Conservation (phyloP, 2,888 invertebrate genomes). For the Thelaira solivaga region DNA sequence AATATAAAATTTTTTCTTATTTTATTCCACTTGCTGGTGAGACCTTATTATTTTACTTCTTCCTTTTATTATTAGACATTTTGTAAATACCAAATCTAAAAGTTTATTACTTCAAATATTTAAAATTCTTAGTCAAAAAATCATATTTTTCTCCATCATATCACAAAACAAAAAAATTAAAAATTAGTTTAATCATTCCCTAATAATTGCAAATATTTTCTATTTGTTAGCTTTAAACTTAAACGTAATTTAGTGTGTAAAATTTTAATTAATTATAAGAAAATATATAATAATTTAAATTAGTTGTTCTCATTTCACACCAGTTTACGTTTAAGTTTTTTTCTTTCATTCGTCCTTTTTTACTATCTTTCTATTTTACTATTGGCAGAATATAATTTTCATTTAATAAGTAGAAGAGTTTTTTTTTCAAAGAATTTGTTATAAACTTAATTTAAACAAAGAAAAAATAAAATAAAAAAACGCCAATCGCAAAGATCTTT, state of each 20-base stretch:
- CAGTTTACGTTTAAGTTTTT: slow-evolving; percentile 50
- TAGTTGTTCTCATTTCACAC: slow-evolving; percentile 39
- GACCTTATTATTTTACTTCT: too few species aligned
- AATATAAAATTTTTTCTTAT: neutral
- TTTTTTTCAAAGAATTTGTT: slow-evolving; percentile 52
- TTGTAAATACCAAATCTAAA: neutral
- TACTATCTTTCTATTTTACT: too few species aligned
- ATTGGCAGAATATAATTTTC: neutral
- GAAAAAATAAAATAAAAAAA: slow-evolving; percentile 23
- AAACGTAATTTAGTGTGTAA: slow-evolving; percentile 49
- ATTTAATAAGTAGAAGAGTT: slow-evolving; percentile 47
- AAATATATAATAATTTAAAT: neutral
- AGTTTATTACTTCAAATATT: neutral
- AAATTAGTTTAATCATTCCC: slow-evolving; percentile 41
- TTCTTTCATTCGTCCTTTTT: too few species aligned
- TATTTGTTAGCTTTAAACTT: slow-evolving; percentile 50
- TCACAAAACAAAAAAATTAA: neutral
- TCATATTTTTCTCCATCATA: neutral
- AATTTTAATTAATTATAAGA: slow-evolving; percentile 33
- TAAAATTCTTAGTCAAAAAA: neutral
- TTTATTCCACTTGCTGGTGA: too few species aligned
- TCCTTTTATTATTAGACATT: too few species aligned
- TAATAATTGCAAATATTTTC: neutral
- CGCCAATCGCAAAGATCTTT: slow-evolving; percentile 59
- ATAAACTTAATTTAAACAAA: slow-evolving; percentile 30